Percentiles rank a stretch among this genome's conserved stretches.
phyloP scores from a whole-genome alignment of 2,113 vertebrate species.

The Scophthalmus maximus region DNA sequence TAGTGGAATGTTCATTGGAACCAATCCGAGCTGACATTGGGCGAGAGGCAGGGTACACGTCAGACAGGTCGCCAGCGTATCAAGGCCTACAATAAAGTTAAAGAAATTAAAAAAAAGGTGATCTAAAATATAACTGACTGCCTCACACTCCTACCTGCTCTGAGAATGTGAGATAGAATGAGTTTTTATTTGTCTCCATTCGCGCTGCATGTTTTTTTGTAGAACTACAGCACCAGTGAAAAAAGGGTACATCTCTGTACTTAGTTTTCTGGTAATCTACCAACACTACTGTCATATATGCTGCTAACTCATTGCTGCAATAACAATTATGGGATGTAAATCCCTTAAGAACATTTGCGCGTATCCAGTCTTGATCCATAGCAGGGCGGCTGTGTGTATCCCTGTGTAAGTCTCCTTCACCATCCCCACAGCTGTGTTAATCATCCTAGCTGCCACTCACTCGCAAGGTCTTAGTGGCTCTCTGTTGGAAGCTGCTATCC shows the following conservation, averaged over 20 bases:
- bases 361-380: constrained; percentile 67
- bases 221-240: not conserved
- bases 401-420: constrained; percentile 66
- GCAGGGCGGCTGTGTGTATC: constrained; percentile 64
- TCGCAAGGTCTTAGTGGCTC: constrained; percentile 73
- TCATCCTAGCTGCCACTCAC: constrained; percentile 75
- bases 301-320: constrained; percentile 47
- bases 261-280: constrained; percentile 22
- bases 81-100: too few relatives aligned
- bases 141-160: not conserved
- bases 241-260: constrained; percentile 8
- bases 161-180: not conserved
- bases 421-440: constrained; percentile 72
- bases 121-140: too few relatives aligned
- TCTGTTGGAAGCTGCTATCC: constrained; percentile 59
- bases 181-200: not conserved
- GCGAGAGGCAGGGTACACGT: too few relatives aligned
- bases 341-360: constrained; percentile 73
- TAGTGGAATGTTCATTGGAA: too few relatives aligned
- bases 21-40: too few relatives aligned
- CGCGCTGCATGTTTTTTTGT: not conserved
- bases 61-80: too few relatives aligned
- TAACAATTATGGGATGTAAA: constrained; percentile 74
- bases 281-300: constrained; percentile 28
- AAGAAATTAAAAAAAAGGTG: too few relatives aligned